phyloP scores from a whole-genome alignment of 1,140 invertebrate genomes.

The Epicauta chinensis region DNA sequence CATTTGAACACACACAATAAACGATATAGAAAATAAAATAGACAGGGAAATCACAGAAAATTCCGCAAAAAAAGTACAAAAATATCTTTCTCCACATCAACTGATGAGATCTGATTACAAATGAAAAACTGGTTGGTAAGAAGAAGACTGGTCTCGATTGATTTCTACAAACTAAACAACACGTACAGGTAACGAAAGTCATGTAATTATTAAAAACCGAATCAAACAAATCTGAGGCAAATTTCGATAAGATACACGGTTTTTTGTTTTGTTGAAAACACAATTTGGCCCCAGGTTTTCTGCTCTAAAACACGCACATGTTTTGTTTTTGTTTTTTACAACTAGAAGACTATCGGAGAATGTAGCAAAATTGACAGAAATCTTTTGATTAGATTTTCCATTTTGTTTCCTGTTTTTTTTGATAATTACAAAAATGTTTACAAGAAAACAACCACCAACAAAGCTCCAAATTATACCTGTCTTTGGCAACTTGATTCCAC shows the following conservation, averaged over 20 bases:
- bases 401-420: conserved; percentile 4
- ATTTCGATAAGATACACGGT: conserved; percentile 33
- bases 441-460: neutral
- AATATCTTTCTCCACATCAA: conserved; percentile 9
- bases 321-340: neutral
- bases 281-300: conserved; percentile 31
- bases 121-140: conserved; percentile 3
- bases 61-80: neutral
- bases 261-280: conserved; percentile 24
- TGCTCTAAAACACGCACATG: conserved; percentile 17
- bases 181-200: conserved; percentile 14
- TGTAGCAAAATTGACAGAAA: conserved; percentile 22
- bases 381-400: conserved; percentile 27
- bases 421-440: conserved; percentile 3
- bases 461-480: conserved; percentile 12
- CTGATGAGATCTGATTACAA: conserved; percentile 12
- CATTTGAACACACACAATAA: conserved; percentile 7
- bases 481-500: conserved; percentile 27
- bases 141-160: neutral
- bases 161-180: neutral
- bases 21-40: too few species aligned
- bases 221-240: conserved; percentile 24
- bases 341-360: conserved; percentile 10
- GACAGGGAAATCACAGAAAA: neutral
- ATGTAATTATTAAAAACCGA: conserved; percentile 1